Evolutionary conservation across 2,888 invertebrate species (phyloP).

Genomic region (Rotaria macrura): DNA sequence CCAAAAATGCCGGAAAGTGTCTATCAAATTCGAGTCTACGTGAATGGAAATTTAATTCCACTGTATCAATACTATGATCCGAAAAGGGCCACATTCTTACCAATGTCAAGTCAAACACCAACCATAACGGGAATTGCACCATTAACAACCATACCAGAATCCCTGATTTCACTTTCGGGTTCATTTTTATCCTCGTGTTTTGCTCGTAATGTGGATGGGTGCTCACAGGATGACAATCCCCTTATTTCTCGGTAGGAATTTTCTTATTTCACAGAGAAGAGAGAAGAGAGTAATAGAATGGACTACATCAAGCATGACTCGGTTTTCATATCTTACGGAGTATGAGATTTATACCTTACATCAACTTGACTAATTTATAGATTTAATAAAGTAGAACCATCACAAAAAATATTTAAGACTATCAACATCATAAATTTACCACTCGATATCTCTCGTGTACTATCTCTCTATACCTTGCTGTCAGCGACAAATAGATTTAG

Average conservation of each 20-base stretch:
- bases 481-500: too few species aligned
- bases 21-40: slow-evolving; percentile 28
- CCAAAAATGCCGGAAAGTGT: slow-evolving; percentile 21
- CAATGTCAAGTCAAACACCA: background rate
- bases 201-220: background rate
- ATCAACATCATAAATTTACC: too few species aligned
- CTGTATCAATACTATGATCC: slow-evolving; percentile 24
- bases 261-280: too few species aligned
- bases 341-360: too few species aligned
- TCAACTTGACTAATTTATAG: too few species aligned
- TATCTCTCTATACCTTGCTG: too few species aligned
- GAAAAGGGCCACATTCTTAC: background rate
- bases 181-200: background rate
- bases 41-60: slow-evolving; percentile 31
- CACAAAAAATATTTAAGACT: too few species aligned
- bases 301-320: too few species aligned
- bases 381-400: too few species aligned
- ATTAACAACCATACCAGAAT: background rate
- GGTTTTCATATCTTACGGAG: too few species aligned
- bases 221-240: background rate
- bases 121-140: background rate
- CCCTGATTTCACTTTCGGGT: background rate
- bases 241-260: background rate
- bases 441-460: too few species aligned
- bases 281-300: too few species aligned